Base-by-base conservation (phyloP, 2,113 vertebrate species). In the Isichthys henryi region DNA sequence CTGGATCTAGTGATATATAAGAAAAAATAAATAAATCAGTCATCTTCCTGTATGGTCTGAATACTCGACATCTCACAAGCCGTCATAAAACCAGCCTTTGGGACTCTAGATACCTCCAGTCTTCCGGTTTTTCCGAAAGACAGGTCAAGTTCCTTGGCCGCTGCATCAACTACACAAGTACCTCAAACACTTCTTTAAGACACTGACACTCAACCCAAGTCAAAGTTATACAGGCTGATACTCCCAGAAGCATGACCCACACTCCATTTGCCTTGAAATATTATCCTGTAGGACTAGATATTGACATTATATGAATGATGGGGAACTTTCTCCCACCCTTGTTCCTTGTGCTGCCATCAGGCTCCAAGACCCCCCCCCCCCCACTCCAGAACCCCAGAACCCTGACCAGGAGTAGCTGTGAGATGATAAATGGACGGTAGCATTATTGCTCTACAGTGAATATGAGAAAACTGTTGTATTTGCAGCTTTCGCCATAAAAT, bases 1-100 rank as follows among this genome's bases (percentile, higher is more conserved):
- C 94, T 98, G 97, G 94, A 98, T 94, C 98, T 99, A 94, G 91
- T 50, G 91, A 92, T 70, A 53, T 90, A 35, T 39, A 66, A 31
- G 46, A 13, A 90, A 27, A 52, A 62, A 49, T 86, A 39, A 13
- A 87, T 13, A 74, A 9, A 19, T 52, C 15, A 27, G 46, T 17
- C 66, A 7, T 43, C 48, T 52, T 53, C 46, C 45, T 84, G 7
- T 46, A 27, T n/a, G 6, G 82, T 84, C 45, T 84, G 15, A 84
- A 84, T 19, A 17, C 39, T 5, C 10, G 2, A 82, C 39, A 82
- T 45, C 77, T 82, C 19, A 66, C 62, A 66, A 66, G 27, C 27
- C 9, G 11, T 39, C 70, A 43, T 7, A 39, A 43, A 77, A 17
- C 15, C 70, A 43, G 80, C 45, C 45, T 21, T 48, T 48, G 8